Evolutionary conservation across 2,888 invertebrate species (phyloP).

Genomic region (Trissoscelio sp.): DNA sequence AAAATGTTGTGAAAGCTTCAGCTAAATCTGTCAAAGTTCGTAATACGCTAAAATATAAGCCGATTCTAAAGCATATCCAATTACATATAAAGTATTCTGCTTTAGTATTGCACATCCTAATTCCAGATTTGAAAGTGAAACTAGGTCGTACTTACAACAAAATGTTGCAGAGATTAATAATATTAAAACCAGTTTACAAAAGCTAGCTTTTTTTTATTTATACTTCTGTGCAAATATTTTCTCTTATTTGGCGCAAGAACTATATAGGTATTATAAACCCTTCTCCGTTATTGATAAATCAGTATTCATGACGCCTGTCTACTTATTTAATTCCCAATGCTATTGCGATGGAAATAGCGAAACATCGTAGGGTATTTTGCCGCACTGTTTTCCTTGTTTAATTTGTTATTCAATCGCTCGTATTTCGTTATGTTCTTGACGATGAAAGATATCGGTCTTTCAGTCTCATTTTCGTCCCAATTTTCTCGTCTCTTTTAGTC

Average conservation of each 20-base stretch:
- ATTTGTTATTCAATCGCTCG: constrained; percentile 59
- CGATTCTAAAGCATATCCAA: not conserved
- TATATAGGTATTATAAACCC: too few species aligned
- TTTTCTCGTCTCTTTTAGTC: constrained; percentile 52
- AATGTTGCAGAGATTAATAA: not conserved
- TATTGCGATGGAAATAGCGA: not conserved
- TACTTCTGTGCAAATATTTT: not conserved
- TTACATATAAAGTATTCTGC: constrained; percentile 10
- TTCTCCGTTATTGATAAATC: not conserved
- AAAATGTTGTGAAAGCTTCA: constrained; percentile 10
- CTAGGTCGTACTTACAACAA: not conserved
- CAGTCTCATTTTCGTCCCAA: constrained; percentile 33
- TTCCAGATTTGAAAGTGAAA: constrained; percentile 1
- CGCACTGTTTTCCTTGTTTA: constrained; percentile 41
- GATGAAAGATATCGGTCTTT: constrained; percentile 12
- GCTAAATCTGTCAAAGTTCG: not conserved
- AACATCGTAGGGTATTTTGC: constrained; percentile 18
- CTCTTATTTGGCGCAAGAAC: too few species aligned
- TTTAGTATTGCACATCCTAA: not conserved
- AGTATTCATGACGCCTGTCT: not conserved
- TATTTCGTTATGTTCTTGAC: constrained; percentile 27
- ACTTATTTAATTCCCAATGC: constrained; percentile 11
- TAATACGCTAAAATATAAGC: not conserved
- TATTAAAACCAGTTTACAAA: not conserved
- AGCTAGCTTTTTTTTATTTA: not conserved